These are phyloP conservation scores for Patella vulgata DNA, from an alignment of 1,140 invertebrate species.

Conservation along the genomic window DNA sequence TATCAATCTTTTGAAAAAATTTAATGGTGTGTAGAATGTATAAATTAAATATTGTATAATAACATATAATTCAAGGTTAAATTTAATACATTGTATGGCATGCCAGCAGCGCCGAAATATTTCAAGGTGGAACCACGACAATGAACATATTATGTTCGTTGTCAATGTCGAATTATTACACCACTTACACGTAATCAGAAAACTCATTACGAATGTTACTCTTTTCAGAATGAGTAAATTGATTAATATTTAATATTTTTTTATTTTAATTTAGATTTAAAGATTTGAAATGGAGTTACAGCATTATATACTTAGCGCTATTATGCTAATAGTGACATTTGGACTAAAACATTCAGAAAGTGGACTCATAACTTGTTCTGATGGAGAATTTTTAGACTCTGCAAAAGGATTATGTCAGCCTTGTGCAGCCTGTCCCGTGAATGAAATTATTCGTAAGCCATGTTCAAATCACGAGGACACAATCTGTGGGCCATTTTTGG, in stretches of 20 bases:
- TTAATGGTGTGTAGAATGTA: neutral
- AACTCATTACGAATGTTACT: neutral
- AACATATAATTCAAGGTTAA: too few relatives aligned
- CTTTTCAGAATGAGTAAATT: neutral
- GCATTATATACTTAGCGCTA: neutral
- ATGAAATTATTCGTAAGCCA: constrained; percentile 27
- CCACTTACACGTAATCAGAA: neutral
- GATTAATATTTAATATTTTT: neutral
- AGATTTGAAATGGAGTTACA: too few relatives aligned
- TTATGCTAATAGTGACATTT: neutral
- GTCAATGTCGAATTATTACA: neutral
- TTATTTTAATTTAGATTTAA: neutral
- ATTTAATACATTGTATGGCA: too few relatives aligned
- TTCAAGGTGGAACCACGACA: too few relatives aligned
- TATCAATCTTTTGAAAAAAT: neutral
- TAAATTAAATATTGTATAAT: too few relatives aligned
- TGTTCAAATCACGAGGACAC: constrained; percentile 19
- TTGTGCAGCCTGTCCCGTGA: constrained; percentile 21
- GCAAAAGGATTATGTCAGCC: neutral
- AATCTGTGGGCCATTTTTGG: constrained; percentile 27
- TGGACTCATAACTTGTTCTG: neutral
- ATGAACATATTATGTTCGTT: neutral
- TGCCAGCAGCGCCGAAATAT: too few relatives aligned
- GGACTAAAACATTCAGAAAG: neutral
- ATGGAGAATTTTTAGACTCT: neutral